These are phyloP conservation scores for Vipera latastei DNA, from an alignment of 2,797 vertebrate species.

Conservation along the genomic window DNA sequence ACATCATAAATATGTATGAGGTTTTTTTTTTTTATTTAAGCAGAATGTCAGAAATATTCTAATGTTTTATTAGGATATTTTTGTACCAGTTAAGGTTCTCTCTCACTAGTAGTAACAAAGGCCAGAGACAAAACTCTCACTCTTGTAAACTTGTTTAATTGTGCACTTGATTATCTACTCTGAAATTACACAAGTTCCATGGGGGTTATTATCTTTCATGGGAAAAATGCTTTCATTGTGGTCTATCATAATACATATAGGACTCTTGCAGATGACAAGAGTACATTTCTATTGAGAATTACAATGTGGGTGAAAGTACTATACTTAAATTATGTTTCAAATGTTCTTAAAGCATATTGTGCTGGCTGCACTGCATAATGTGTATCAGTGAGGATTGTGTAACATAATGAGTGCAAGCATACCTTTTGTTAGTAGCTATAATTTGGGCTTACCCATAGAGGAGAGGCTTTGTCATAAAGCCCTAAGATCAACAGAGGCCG, in stretches of 20 bases:
- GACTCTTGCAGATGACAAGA: constrained; percentile 69
- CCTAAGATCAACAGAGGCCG: constrained; percentile 47
- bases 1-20: constrained; percentile 54
- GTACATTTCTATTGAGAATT: constrained; percentile 70
- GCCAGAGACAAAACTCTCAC: constrained; percentile 67
- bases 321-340: constrained; percentile 59
- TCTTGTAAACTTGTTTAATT: constrained; percentile 74
- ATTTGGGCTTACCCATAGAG: constrained; percentile 53
- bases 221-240: constrained; percentile 71
- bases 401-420: constrained; percentile 56
- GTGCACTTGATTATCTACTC: constrained; percentile 71
- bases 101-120: constrained; percentile 62
- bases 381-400: constrained; percentile 57
- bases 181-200: constrained; percentile 67
- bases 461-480: constrained; percentile 50
- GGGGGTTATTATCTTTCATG: constrained; percentile 70
- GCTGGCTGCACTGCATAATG: constrained; percentile 52
- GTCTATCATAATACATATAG: constrained; percentile 69
- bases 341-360: constrained; percentile 38
- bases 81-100: constrained; percentile 67
- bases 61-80: constrained; percentile 46
- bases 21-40: constrained; percentile 58
- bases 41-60: constrained; percentile 59
- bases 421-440: constrained; percentile 52
- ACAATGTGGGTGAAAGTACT: constrained; percentile 66